These are phyloP conservation scores for Odocoileus virginianus DNA, from an alignment of 2,113 vertebrate species.

Conservation along the genomic window DNA sequence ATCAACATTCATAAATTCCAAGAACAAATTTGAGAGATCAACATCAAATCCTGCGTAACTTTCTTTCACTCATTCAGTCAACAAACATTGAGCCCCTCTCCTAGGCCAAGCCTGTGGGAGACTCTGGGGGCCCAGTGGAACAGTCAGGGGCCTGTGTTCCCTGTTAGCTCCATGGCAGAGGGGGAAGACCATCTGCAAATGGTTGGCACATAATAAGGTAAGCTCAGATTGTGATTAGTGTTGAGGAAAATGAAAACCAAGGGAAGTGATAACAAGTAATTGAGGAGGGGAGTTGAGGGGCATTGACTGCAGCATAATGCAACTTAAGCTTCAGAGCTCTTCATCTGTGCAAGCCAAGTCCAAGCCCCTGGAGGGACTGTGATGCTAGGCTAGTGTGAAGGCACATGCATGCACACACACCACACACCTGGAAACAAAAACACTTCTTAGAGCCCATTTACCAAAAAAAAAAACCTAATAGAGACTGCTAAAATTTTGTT, in stretches of 20 bases:
- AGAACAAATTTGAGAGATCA: constrained; percentile 5
- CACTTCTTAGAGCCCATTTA: not conserved
- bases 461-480: not conserved
- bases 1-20: constrained; percentile 13
- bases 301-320: not conserved
- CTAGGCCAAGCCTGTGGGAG: not conserved
- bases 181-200: not conserved
- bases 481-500: not conserved
- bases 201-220: not conserved
- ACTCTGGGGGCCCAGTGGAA: not conserved
- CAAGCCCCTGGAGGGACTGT: rapidly evolving
- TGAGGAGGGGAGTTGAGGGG: not conserved
- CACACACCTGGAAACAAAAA: not conserved
- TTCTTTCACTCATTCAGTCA: not conserved
- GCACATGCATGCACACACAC: rapidly evolving
- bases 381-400: not conserved
- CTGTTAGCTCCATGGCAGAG: not conserved
- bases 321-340: not conserved
- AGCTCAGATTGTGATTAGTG: not conserved
- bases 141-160: not conserved
- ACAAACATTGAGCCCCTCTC: not conserved
- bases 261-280: not conserved
- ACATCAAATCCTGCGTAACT: not conserved
- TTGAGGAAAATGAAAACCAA: not conserved
- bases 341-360: not conserved